These are phyloP conservation scores for Melanostoma scalare DNA, from an alignment of 2,888 invertebrate genomes.

Conservation along the genomic window DNA sequence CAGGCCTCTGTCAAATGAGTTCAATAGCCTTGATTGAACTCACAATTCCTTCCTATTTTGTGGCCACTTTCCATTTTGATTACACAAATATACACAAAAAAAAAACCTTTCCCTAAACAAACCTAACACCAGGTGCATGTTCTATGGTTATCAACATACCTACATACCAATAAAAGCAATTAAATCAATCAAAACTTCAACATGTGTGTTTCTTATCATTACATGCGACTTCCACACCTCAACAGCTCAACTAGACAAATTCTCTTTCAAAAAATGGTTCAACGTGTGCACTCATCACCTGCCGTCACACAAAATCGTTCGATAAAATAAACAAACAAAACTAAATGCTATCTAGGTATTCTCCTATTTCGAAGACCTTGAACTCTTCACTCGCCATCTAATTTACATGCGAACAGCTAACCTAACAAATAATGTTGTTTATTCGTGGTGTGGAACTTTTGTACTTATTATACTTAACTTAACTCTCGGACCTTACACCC, in stretches of 20 bases:
- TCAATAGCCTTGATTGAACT: background rate
- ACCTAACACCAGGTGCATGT: slow-evolving; percentile 31
- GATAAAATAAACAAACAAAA: slow-evolving; percentile 32
- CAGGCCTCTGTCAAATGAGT: too few species aligned
- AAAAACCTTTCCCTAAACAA: slow-evolving; percentile 22
- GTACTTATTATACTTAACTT: too few species aligned
- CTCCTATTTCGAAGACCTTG: slow-evolving; percentile 29
- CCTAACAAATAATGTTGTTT: background rate
- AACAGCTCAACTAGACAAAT: slow-evolving; percentile 10
- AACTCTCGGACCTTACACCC: slow-evolving; percentile 9
- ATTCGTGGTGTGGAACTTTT: too few species aligned
- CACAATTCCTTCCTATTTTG: background rate
- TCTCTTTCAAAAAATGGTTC: background rate
- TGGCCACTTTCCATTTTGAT: background rate
- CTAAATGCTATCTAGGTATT: slow-evolving; percentile 1
- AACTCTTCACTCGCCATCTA: slow-evolving; percentile 28
- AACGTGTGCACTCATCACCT: slow-evolving; percentile 20
- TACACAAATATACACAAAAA: background rate
- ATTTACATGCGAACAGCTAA: slow-evolving; percentile 10
- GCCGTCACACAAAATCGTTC: slow-evolving; percentile 25
- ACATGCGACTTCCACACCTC: background rate
- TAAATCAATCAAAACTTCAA: slow-evolving; percentile 32
- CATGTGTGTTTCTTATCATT: background rate
- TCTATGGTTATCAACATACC: background rate
- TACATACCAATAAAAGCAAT: slow-evolving; percentile 17